Base-by-base conservation (phyloP, 2,113 vertebrate genomes). In the Heterochromis multidens region DNA sequence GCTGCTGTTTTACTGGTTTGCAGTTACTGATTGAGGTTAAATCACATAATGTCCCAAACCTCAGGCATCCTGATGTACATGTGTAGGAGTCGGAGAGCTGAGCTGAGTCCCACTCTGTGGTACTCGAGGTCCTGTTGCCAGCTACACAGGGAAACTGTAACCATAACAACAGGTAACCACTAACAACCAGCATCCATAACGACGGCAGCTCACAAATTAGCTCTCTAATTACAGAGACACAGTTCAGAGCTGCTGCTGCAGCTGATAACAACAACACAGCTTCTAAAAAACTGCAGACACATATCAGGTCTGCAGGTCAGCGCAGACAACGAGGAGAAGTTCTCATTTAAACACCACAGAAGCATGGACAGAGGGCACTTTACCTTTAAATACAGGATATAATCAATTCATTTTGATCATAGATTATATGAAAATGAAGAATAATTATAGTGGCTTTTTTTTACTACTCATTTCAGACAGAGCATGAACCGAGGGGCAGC, bases 121-220 rank as follows among this genome's bases (percentile, higher is more conserved):
- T 85, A 74, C 88, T 85, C 17, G 35, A 86, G 85, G 83, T 92
- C 87, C 88, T 82, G 91, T 92, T 95, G 90, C 89, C 81, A 81
- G 87, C 88, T 79, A 87, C 90, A 86, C 88, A 93, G 90, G 92
- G 95, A 94, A 83, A 90, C 81, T n/a, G 95, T 96, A 95, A 96
- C 96, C 96, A 95, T 96, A 93, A 95, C 96, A 92, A 96, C 96
- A 95, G 94, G 96, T 96, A 96, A 95, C 95, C 93, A 91, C 80
- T 95, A 95, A 96, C 95, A 95, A 95, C 94, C 82, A 88, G 89
- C 92, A 88, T 85, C 93, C 89, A 76, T 88, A 82, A 91, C 70
- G 54, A 89, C 88, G 54, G 86, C 91, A 74, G 89, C 91, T 93
- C 88, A 79, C 91, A 90, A 86, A 94, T 90, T 76, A 93, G 91